Conservation (phyloP, 2,888 invertebrate species). For the Yponomeuta evonymella region DNA sequence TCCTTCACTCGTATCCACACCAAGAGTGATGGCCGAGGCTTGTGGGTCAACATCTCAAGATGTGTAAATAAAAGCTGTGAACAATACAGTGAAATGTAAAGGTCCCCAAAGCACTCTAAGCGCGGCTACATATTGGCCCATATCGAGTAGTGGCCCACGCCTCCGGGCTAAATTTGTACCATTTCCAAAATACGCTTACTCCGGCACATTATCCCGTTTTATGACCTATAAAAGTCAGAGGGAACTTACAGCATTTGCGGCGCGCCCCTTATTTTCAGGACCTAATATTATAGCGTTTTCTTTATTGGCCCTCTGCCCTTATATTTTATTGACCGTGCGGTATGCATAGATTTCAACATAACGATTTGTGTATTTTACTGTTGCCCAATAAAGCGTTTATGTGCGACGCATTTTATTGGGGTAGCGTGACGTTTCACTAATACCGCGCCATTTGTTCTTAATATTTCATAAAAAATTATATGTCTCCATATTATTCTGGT, state of each 20-base stretch:
- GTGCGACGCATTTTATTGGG: slow-evolving; percentile 50
- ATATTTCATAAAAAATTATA: slow-evolving; percentile 30
- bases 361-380: slow-evolving; percentile 61
- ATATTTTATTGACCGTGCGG: slow-evolving; percentile 52
- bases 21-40: no score
- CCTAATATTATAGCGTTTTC: slow-evolving; percentile 59
- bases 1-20: no score
- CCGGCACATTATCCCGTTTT: slow-evolving; percentile 72
- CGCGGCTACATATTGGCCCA: slow-evolving; percentile 54
- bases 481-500: background rate
- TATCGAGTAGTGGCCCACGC: slow-evolving; percentile 49
- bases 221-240: slow-evolving; percentile 73
- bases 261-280: slow-evolving; percentile 67
- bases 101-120: slow-evolving; percentile 31
- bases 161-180: slow-evolving; percentile 70
- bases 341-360: slow-evolving; percentile 64
- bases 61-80: background rate
- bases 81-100: slow-evolving; percentile 29
- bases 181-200: slow-evolving; percentile 69
- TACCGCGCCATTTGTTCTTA: slow-evolving; percentile 32
- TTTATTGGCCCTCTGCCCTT: slow-evolving; percentile 60
- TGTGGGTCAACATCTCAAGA: no score
- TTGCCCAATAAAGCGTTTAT: slow-evolving; percentile 58
- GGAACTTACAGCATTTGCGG: slow-evolving; percentile 69
- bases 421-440: slow-evolving; percentile 59